Conservation (phyloP, 2,888 invertebrate genomes). For the Neria commutata region DNA sequence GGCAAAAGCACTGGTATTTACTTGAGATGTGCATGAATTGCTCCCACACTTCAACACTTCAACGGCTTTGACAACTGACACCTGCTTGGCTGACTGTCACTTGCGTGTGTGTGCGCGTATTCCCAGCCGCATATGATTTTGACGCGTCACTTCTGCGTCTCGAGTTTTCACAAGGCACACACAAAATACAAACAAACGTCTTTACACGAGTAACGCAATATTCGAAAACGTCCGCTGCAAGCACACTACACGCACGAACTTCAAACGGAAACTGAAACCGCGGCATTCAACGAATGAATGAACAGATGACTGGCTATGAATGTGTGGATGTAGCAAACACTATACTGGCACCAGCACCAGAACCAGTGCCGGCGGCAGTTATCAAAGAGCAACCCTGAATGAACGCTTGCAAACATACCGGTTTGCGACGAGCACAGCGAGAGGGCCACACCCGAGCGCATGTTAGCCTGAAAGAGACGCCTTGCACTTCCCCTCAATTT, state of each 20-base stretch:
- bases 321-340: constrained; percentile 10
- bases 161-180: too few relatives aligned
- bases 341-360: constrained; percentile 8
- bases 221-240: constrained; percentile 28
- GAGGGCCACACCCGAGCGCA: neutral
- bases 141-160: too few relatives aligned
- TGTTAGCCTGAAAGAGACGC: too few relatives aligned
- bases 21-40: too few relatives aligned
- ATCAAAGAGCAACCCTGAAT: neutral
- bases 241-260: constrained; percentile 38
- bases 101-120: neutral
- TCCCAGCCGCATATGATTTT: too few relatives aligned
- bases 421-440: neutral
- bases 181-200: neutral
- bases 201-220: neutral
- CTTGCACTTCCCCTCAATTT: neutral
- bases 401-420: neutral
- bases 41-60: too few relatives aligned
- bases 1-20: too few relatives aligned
- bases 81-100: neutral
- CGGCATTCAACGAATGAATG: neutral
- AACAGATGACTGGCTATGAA: neutral
- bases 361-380: neutral
- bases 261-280: constrained; percentile 37
- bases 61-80: neutral